A percentile compares a stretch with the other conserved stretches of the same genome.
Conservation (phyloP, 23 tunicate genomes). For the Oikopleura albicans region DNA sequence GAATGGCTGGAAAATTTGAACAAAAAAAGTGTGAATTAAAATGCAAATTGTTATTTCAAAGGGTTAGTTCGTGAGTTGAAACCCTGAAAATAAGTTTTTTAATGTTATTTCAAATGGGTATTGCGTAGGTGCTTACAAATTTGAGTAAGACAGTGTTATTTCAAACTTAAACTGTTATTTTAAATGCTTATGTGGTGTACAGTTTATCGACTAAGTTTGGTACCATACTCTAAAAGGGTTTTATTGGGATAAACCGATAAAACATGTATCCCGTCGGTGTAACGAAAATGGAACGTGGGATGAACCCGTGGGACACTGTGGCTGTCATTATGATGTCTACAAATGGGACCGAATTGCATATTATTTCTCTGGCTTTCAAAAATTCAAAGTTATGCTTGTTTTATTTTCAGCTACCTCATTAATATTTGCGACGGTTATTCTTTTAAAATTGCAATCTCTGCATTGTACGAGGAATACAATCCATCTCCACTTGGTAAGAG, state of each 20-base stretch:
- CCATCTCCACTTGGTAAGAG: slow-evolving; percentile 4
- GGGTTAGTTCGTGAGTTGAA: no score
- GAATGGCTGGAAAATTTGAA: no score
- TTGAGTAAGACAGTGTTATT: no score
- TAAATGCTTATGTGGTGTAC: no score
- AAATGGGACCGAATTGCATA: slow-evolving; percentile 16
- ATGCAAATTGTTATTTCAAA: no score
- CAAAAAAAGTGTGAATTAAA: no score
- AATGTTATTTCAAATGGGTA: no score
- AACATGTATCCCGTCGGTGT: neutral
- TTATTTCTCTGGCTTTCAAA: slow-evolving; percentile 13
- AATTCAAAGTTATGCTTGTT: slow-evolving; percentile 7
- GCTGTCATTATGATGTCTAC: slow-evolving; percentile 1
- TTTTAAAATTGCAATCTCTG: neutral
- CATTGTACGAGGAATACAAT: slow-evolving; percentile 13
- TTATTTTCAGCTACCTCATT: neutral
- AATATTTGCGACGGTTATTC: neutral
- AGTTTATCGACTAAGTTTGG: no score
- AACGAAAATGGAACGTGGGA: neutral
- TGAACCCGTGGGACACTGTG: neutral
- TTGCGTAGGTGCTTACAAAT: no score
- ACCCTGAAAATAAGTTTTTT: no score
- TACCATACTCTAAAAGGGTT: no score
- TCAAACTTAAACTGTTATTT: no score
- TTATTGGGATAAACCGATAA: neutral